Evolutionary conservation across 2,888 invertebrate genomes (phyloP).

Genomic region (Trichopoda pennipes): DNA sequence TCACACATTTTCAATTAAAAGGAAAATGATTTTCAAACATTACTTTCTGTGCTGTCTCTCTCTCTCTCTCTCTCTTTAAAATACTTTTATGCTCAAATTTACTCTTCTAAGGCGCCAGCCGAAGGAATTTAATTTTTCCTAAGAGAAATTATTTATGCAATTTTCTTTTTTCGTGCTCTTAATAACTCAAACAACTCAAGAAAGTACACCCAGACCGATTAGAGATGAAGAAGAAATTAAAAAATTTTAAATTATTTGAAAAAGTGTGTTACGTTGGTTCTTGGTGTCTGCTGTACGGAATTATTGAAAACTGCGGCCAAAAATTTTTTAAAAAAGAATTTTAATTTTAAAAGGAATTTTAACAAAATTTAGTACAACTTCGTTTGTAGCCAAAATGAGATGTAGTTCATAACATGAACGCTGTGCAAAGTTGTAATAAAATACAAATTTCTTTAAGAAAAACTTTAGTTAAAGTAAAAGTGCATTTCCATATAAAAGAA

Average conservation of each 20-base stretch:
- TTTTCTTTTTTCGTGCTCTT: constrained; percentile 17
- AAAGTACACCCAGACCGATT: constrained; percentile 59
- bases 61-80: background rate
- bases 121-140: constrained; percentile 15
- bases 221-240: constrained; percentile 45
- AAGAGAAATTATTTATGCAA: constrained; percentile 31
- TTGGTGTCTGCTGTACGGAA: constrained; percentile 72
- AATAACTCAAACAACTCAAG: constrained; percentile 6
- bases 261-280: constrained; percentile 69
- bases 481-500: constrained; percentile 58
- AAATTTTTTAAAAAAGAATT: constrained; percentile 21
- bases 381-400: constrained; percentile 31
- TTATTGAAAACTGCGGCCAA: constrained; percentile 77
- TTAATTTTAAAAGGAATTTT: constrained; percentile 3
- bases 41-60: constrained; percentile 19
- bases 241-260: constrained; percentile 58
- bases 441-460: constrained; percentile 28
- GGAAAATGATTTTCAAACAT: constrained; percentile 2
- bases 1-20: background rate
- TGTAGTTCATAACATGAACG: constrained; percentile 31
- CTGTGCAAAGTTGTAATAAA: constrained; percentile 37
- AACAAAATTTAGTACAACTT: constrained; percentile 4
- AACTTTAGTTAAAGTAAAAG: constrained; percentile 41
- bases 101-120: background rate
- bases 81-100: background rate